phyloP scores from a whole-genome alignment of 1,140 invertebrate genomes.

The Phthorimaea operculella region DNA sequence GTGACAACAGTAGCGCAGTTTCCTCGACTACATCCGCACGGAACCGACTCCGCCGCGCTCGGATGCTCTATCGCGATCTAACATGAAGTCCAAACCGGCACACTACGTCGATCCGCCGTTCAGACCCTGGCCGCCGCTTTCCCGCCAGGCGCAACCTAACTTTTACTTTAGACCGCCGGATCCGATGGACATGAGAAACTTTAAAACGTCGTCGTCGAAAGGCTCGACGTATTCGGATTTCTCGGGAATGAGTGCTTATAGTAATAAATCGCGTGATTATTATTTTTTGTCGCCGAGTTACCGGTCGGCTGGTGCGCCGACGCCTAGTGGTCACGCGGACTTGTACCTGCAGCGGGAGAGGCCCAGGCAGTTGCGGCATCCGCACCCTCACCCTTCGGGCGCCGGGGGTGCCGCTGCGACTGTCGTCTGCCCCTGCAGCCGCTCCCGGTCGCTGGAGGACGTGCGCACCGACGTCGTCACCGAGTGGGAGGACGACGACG shows the following conservation, averaged over 20 bases:
- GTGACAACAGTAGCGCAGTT: constrained; percentile 53
- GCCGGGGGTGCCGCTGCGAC: constrained; percentile 19
- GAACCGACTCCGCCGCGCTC: constrained; percentile 45
- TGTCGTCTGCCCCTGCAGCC: constrained; percentile 69
- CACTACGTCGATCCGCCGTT: constrained; percentile 60
- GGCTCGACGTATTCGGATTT: constrained; percentile 68
- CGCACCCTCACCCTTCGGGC: constrained; percentile 30
- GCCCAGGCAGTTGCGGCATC: constrained; percentile 55
- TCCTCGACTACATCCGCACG: constrained; percentile 56
- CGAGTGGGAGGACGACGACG: constrained; percentile 73
- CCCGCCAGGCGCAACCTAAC: constrained; percentile 67
- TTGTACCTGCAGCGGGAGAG: constrained; percentile 50
- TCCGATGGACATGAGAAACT: constrained; percentile 61
- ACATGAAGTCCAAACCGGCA: constrained; percentile 66
- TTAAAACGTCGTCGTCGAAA: constrained; percentile 55
- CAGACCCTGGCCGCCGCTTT: constrained; percentile 72
- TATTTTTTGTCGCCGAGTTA: constrained; percentile 77
- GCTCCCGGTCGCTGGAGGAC: constrained; percentile 77
- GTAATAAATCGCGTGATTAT: constrained; percentile 74
- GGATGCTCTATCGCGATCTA: constrained; percentile 49
- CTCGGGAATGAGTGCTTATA: constrained; percentile 46
- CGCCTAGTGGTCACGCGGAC: constrained; percentile 66
- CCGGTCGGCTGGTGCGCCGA: constrained; percentile 60
- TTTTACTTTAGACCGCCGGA: constrained; percentile 73
- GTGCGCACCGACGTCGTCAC: constrained; percentile 73